Evolutionary conservation across 2,113 vertebrate species (phyloP).

Genomic region (Thermophis baileyi): DNA sequence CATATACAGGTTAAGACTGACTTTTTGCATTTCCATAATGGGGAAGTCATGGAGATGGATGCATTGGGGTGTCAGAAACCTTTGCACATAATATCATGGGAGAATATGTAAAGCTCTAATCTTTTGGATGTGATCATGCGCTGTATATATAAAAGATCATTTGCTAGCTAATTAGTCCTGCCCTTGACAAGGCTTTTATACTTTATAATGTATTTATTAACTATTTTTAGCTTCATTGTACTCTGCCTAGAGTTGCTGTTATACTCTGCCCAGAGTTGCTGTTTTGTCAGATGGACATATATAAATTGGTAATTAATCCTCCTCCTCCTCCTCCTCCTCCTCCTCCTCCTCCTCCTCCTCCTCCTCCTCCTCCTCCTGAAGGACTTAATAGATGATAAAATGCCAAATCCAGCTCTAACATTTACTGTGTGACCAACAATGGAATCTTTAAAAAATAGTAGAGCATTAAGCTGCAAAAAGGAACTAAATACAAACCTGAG

Average conservation of each 20-base stretch:
- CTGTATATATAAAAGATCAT: not conserved
- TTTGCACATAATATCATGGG: not conserved
- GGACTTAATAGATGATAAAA: not conserved
- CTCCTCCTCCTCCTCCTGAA: not conserved
- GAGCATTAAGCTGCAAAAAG: not conserved
- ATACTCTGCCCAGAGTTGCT: not conserved
- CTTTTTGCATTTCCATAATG: not conserved
- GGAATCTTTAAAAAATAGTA: not conserved
- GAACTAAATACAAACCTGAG: not conserved
- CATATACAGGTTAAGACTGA: not conserved
- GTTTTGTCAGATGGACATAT: not conserved
- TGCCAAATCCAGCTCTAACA: not conserved
- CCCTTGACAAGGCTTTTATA: not conserved
- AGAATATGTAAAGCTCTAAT: too few species aligned
- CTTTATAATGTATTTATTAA: not conserved
- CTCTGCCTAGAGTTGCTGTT: not conserved
- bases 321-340: too few species aligned
- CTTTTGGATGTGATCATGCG: not conserved
- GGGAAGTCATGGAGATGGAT: not conserved
- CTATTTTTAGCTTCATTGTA: not conserved
- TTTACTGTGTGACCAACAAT: not conserved
- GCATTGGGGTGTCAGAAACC: not conserved
- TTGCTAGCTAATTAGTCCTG: not conserved
- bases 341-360: too few species aligned
- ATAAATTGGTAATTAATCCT: not conserved